Evolutionary conservation across 2,888 invertebrate species (phyloP).

Genomic region (Chironomus tentans): DNA sequence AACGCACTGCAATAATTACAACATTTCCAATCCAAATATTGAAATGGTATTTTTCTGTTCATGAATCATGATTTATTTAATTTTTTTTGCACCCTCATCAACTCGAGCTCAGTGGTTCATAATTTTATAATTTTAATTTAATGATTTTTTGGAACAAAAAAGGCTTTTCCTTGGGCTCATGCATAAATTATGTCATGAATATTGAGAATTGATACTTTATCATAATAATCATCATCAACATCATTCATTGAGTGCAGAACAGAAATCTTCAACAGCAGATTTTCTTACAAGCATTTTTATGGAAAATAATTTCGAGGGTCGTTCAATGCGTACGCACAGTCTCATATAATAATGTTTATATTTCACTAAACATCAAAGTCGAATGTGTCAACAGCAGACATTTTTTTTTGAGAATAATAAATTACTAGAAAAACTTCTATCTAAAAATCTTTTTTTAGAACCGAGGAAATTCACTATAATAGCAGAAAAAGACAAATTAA

Average conservation of each 20-base stretch:
- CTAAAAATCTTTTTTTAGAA: too few species aligned
- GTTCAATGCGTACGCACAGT: background rate
- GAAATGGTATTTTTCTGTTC: background rate
- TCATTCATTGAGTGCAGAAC: too few species aligned
- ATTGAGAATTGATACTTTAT: background rate
- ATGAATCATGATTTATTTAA: background rate
- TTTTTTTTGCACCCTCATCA: conserved; percentile 17
- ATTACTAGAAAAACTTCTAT: conserved; percentile 2
- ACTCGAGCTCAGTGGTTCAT: background rate
- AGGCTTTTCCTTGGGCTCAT: background rate
- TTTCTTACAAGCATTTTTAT: background rate
- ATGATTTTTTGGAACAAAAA: background rate
- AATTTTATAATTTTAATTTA: background rate
- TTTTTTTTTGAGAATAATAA: conserved; percentile 24
- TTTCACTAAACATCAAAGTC: conserved; percentile 27
- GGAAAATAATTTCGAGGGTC: background rate
- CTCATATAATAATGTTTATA: background rate
- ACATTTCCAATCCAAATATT: too few species aligned
- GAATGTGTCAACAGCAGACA: conserved; percentile 23
- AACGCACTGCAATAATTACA: too few species aligned
- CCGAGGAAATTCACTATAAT: too few species aligned
- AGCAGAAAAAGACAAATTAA: conserved; percentile 26
- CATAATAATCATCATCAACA: background rate
- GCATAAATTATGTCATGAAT: conserved; percentile 1
- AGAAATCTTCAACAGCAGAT: too few species aligned